Percentiles rank a stretch among this genome's conserved stretches.
These are phyloP conservation scores for Protophormia terraenovae DNA, from an alignment of 2,888 invertebrate genomes.

Conservation along the genomic window DNA sequence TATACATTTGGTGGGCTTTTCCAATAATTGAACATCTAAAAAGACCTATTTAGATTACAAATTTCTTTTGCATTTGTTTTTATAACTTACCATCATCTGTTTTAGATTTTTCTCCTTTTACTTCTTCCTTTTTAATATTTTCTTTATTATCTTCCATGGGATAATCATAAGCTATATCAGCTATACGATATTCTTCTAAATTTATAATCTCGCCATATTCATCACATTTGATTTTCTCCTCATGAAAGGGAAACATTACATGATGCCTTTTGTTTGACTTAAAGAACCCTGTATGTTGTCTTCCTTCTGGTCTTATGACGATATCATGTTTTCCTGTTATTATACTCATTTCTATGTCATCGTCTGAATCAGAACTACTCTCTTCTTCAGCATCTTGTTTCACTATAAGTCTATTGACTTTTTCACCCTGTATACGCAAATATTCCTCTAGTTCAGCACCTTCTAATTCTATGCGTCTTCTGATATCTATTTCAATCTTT, in stretches of 20 bases:
- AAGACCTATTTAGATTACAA: conserved; percentile 68
- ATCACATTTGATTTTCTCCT: conserved; percentile 94
- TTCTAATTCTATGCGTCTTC: conserved; percentile 87
- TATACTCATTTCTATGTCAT: conserved; percentile 92
- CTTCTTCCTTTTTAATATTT: conserved; percentile 77
- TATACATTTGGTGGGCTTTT: conserved; percentile 95
- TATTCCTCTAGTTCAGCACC: conserved; percentile 90
- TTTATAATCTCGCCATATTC: conserved; percentile 98
- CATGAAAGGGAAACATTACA: conserved; percentile 97
- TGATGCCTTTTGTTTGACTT: conserved; percentile 95
- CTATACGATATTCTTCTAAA: conserved; percentile 94
- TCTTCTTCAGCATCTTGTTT: conserved; percentile 85
- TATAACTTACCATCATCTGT: conserved; percentile 68
- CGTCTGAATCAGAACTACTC: conserved; percentile 90
- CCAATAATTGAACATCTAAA: conserved; percentile 82
- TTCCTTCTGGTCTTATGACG: conserved; percentile 89
- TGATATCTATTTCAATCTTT: conserved; percentile 87
- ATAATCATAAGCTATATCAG: conserved; percentile 84
- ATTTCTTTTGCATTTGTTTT: background rate
- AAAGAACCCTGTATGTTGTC: conserved; percentile 89
- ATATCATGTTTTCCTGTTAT: conserved; percentile 94
- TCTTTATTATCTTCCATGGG: conserved; percentile 77
- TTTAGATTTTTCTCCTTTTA: conserved; percentile 68
- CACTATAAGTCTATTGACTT: conserved; percentile 78
- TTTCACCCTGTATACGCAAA: conserved; percentile 85